A percentile compares a stretch with the other conserved stretches of the same genome.
phyloP scores from a whole-genome alignment of 2,113 vertebrate species.

The Plecturocebus donacophilus region DNA sequence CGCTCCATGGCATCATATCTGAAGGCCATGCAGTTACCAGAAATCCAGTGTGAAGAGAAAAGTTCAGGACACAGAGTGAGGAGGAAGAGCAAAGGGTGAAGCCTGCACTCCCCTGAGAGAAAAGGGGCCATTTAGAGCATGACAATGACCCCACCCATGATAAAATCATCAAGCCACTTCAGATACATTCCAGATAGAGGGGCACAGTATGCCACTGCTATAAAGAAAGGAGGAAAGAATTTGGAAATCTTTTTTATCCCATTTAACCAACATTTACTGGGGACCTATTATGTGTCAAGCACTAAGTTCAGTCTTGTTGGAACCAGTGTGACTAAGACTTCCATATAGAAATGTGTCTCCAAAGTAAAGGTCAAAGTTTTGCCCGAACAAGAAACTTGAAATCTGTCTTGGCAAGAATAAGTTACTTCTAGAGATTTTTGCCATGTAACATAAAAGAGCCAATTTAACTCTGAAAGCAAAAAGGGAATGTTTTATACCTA shows the following conservation, averaged over 20 bases:
- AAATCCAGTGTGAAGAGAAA: neutral
- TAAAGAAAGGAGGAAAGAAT: neutral
- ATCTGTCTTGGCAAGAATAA: neutral
- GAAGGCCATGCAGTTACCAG: neutral
- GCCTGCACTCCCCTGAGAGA: neutral
- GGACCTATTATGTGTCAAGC: neutral
- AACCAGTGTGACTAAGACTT: neutral
- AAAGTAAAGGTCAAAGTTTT: neutral
- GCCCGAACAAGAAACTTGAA: neutral
- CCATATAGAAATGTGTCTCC: neutral
- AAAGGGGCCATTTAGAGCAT: neutral
- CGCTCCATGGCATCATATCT: neutral
- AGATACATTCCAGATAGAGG: neutral
- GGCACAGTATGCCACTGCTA: neutral
- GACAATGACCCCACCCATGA: neutral
- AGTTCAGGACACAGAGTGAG: neutral
- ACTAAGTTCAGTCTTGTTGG: neutral
- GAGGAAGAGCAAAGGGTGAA: neutral
- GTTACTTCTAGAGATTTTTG: neutral
- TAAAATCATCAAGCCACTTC: neutral
- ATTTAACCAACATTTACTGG: neutral
- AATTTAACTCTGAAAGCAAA: slow-evolving; percentile 19
- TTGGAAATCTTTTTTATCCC: neutral
- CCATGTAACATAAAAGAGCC: neutral
- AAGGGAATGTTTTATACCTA: neutral